Base-by-base conservation (phyloP, 2,888 invertebrate genomes). In the Bursaphelenchus okinawaensis region DNA sequence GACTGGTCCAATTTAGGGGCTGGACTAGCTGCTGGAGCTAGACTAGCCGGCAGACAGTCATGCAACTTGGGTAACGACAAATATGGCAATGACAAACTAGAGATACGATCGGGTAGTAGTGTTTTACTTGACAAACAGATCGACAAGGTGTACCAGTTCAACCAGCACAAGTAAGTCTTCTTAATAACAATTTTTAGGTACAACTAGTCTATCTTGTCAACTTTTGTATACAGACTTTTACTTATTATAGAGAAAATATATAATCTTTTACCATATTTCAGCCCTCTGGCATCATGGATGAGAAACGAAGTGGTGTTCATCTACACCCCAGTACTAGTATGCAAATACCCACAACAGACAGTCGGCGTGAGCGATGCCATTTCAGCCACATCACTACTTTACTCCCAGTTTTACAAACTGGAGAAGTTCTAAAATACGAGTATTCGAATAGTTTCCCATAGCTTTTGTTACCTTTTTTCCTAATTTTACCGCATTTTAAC, bases 351-450 rank as follows among this genome's bases (percentile, higher is more conserved):
- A 1, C 68, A 81, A 40, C 84, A 84, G 71, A 85, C 85, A 16
- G 84, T 85, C 9, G 85, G 85, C 50, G 70, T 85, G n/a, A 85
- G 85, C 20, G 85, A 85, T 73, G 83, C 85, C 20, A 85, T 85
- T 55, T 84, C 85, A 16, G 81, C 84, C 6, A 84, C 84, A 12
- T 84, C 84, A 16, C 76, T 85, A 4, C 78, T 85, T 75, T 85
- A 83, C 73, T 84, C 85, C 6, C 80, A 83, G 65, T 82, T 80
- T 63, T 83, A 77, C 70, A 72, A 72, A 56, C 31, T 74, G 52
- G 72, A 72, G 59, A 67, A 62, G 62, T 19, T 20, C 12, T 26
- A 63, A 40, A 40, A 1, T 40, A 40, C 40, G 40, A 40, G 40
- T 40, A 40, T 40, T 40, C 40, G 16, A 16, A 40, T 12, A 40